A percentile compares a stretch with the other conserved stretches of the same genome.
Conservation (phyloP, 1,140 invertebrate species). For the Scaptomyza pallida region DNA sequence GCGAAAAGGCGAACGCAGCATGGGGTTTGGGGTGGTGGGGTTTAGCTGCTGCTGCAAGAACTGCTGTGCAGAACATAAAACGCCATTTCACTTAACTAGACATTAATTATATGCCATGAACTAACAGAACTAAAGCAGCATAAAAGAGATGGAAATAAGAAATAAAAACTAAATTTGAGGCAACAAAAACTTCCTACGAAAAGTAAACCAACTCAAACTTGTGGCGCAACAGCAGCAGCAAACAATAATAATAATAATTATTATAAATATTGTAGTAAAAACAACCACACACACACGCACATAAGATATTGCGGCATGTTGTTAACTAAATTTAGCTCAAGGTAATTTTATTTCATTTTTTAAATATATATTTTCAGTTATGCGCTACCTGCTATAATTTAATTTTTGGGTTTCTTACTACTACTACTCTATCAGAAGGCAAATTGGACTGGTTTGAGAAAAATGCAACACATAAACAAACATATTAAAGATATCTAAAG, state of each 20-base stretch:
- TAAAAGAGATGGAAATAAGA: constrained; percentile 15
- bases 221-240: constrained; percentile 10
- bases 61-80: constrained; percentile 49
- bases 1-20: background rate
- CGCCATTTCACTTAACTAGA: constrained; percentile 77
- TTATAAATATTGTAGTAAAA: constrained; percentile 54
- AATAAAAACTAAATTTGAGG: background rate
- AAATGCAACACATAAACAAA: no score
- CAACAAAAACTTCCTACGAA: background rate
- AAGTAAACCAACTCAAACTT: constrained; percentile 4
- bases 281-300: constrained; percentile 31
- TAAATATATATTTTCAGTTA: constrained; percentile 5
- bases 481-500: no score
- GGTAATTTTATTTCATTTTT: constrained; percentile 41
- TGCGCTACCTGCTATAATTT: constrained; percentile 35
- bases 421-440: no score
- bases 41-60: constrained; percentile 6
- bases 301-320: constrained; percentile 48
- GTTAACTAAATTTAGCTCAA: constrained; percentile 69
- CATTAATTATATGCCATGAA: constrained; percentile 73
- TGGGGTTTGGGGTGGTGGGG: background rate
- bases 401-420: constrained; percentile 12
- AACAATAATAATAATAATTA: constrained; percentile 33
- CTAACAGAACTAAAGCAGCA: constrained; percentile 30
- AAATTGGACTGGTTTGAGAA: no score